Percentiles rank a stretch among this genome's conserved stretches.
phyloP scores from a whole-genome alignment of 1,140 invertebrate species.

The Eueides isabella region DNA sequence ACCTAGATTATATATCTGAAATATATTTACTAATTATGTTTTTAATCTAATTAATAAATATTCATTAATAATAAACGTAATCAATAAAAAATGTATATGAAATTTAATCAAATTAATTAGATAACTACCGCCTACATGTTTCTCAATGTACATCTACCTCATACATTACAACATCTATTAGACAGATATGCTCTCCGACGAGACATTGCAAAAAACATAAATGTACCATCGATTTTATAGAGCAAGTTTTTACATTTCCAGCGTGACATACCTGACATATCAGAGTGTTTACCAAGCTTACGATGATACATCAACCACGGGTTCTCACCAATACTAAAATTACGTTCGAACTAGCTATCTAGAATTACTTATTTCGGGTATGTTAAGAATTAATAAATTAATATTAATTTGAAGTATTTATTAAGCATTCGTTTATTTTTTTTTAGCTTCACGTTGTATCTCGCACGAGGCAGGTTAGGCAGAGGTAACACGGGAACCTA shows the following conservation, averaged over 20 bases:
- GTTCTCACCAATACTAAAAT: neutral
- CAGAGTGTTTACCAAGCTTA: slow-evolving; percentile 41
- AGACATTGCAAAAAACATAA: slow-evolving; percentile 51
- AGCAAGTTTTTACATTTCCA: slow-evolving; percentile 60
- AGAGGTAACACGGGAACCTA: too few species aligned
- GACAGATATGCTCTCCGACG: slow-evolving; percentile 47
- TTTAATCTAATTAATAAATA: too few species aligned
- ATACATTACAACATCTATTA: slow-evolving; percentile 50
- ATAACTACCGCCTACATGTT: neutral
- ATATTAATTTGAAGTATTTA: too few species aligned
- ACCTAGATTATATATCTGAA: too few species aligned
- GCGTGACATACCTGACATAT: slow-evolving; percentile 57
- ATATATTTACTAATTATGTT: too few species aligned
- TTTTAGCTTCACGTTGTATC: too few species aligned
- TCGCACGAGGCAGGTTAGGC: too few species aligned
- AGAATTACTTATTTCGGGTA: neutral
- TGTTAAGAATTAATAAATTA: too few species aligned
- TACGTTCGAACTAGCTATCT: neutral
- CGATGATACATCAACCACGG: neutral
- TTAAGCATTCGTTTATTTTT: too few species aligned
- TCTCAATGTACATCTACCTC: neutral
- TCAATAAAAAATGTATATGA: too few species aligned
- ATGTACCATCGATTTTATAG: slow-evolving; percentile 55
- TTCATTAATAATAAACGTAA: too few species aligned
- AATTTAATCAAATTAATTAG: neutral